Conservation (phyloP, 2,888 invertebrate genomes). For the Rotaria sp. region DNA sequence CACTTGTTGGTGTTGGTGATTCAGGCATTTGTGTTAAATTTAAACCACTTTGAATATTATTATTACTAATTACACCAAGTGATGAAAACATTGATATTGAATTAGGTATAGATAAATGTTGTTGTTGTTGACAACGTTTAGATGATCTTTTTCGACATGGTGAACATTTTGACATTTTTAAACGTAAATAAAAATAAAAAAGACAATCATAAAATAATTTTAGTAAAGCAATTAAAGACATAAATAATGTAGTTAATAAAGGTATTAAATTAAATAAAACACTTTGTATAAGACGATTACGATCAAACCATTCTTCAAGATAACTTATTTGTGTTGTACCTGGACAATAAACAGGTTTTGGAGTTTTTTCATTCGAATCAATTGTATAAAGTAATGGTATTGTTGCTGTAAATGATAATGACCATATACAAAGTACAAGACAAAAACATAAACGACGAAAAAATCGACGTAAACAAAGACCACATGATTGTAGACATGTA, state of each 20-base stretch:
- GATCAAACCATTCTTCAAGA: constrained; percentile 22
- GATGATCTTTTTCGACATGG: neutral
- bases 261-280: neutral
- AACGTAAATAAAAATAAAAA: neutral
- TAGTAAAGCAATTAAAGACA: neutral
- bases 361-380: constrained; percentile 25
- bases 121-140: neutral
- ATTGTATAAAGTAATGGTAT: neutral
- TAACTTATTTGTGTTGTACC: neutral
- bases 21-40: neutral
- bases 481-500: neutral
- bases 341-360: constrained; percentile 2
- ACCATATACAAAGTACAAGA: neutral
- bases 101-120: neutral
- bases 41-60: neutral
- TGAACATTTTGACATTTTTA: neutral
- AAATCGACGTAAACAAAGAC: neutral
- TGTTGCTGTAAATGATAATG: constrained; percentile 15
- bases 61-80: neutral
- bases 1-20: constrained; percentile 1
- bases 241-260: neutral
- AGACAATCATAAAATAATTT: neutral
- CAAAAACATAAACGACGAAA: constrained; percentile 17
- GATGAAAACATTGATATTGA: neutral
- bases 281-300: constrained; percentile 9